Conservation (phyloP, 2,888 invertebrate genomes). For the Tryphoninae sp. region DNA sequence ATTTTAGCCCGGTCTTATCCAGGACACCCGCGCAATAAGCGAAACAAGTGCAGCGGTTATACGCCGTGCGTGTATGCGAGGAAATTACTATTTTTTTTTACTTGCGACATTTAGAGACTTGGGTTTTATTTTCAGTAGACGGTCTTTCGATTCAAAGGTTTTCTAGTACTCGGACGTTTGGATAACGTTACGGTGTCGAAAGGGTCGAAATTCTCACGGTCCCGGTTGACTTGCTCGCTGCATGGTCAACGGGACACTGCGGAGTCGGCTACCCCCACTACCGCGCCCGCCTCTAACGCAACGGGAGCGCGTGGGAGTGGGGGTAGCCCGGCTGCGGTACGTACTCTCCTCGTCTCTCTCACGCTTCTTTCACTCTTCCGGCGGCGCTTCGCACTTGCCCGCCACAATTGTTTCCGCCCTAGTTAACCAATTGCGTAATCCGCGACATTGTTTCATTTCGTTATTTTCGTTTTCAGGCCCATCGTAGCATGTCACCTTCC, state of each 20-base stretch:
- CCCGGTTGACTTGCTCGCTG: no score
- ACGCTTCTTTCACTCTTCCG: slow-evolving; percentile 72
- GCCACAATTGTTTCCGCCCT: slow-evolving; percentile 81
- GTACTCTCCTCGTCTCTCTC: slow-evolving; percentile 39
- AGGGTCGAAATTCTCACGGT: no score
- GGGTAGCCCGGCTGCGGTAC: not conserved
- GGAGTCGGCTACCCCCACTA: no score
- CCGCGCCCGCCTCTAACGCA: not conserved
- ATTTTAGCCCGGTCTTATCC: slow-evolving; percentile 31
- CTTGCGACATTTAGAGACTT: not conserved
- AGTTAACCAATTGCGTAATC: slow-evolving; percentile 79
- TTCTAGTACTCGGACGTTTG: no score
- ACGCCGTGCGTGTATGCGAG: not conserved
- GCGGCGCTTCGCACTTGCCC: slow-evolving; percentile 80
- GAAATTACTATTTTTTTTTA: not conserved
- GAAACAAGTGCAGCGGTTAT: not conserved
- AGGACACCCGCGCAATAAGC: slow-evolving; percentile 41
- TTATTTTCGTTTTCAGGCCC: slow-evolving; percentile 81
- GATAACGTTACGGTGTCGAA: no score
- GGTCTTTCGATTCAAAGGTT: no score
- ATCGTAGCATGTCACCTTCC: slow-evolving; percentile 79
- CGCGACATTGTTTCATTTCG: slow-evolving; percentile 80
- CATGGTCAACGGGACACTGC: no score
- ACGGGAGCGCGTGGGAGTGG: not conserved
- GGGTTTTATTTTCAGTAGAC: no score